A percentile compares a stretch with the other conserved stretches of the same genome.
Conservation (phyloP, 2,888 invertebrate genomes). For the Torymus tubicola region DNA sequence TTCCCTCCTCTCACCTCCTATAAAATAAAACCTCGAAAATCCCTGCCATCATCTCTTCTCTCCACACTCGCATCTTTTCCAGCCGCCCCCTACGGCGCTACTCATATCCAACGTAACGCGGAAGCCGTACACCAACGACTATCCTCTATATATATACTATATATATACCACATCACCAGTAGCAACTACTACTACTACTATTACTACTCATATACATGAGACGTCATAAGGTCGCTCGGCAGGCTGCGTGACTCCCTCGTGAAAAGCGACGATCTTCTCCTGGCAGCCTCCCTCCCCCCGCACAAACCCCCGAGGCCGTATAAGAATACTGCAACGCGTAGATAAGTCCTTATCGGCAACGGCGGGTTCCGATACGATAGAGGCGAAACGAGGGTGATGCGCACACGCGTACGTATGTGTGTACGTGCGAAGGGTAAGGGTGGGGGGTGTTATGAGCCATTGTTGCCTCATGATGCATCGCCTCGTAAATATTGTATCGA, state of each 20-base stretch:
- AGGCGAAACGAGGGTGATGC: conserved; percentile 58
- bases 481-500: conserved; percentile 75
- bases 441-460: conserved; percentile 62
- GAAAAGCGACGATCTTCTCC: conserved; percentile 23
- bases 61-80: no score
- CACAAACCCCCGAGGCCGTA: conserved; percentile 57
- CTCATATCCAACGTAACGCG: no score
- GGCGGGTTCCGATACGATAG: conserved; percentile 72
- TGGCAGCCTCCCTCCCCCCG: background rate
- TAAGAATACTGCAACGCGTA: conserved; percentile 72
- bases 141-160: no score
- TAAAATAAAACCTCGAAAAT: no score
- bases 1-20: no score
- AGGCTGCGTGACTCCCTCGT: background rate
- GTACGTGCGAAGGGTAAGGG: background rate
- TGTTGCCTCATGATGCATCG: conserved; percentile 75
- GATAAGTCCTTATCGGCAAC: conserved; percentile 74
- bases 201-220: no score
- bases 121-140: no score
- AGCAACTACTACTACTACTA: no score
- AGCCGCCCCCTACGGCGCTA: no score
- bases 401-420: background rate
- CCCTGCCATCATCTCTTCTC: no score
- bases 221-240: conserved; percentile 45
- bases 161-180: no score